Conservation (phyloP, 1,140 invertebrate species). For the Pseudomyrmex dendroicus region DNA sequence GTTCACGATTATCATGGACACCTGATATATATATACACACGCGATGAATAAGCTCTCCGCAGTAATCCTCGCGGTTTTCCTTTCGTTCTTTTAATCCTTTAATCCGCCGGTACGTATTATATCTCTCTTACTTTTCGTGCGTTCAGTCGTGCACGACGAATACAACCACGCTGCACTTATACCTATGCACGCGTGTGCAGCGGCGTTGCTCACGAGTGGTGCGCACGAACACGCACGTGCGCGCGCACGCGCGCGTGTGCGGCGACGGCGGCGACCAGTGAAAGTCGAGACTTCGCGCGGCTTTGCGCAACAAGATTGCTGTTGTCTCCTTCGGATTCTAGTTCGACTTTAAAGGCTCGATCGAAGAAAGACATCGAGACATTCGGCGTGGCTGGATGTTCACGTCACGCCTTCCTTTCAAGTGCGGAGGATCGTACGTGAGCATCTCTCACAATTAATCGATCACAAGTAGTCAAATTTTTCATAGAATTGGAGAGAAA, state of each 20-base stretch:
- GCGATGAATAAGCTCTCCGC: background rate
- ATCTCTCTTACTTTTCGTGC: conserved; percentile 46
- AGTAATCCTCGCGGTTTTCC: conserved; percentile 21
- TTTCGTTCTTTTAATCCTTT: conserved; percentile 22
- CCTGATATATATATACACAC: no score
- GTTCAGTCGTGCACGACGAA: conserved; percentile 46
- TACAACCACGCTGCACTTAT: background rate
- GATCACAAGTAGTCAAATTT: no score
- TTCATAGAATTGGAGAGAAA: no score
- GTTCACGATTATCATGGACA: no score
- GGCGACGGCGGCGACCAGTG: conserved; percentile 72
- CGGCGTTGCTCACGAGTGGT: background rate
- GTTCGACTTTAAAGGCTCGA: conserved; percentile 81
- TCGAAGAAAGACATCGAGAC: conserved; percentile 59
- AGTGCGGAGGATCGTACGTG: background rate
- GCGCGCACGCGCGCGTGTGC: conserved; percentile 28
- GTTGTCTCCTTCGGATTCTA: conserved; percentile 80
- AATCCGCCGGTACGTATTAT: conserved; percentile 37
- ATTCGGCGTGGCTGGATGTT: conserved; percentile 60
- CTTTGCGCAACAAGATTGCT: conserved; percentile 80
- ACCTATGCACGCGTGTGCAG: conserved; percentile 33
- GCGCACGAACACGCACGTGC: conserved; percentile 47
- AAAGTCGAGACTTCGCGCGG: conserved; percentile 76
- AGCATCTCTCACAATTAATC: background rate
- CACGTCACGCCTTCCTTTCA: conserved; percentile 56